Evolutionary conservation across 2,888 invertebrate species (phyloP), one percentile per base, ranked within the genome.

Genomic region (Caenorhabditis sp.): DNA sequence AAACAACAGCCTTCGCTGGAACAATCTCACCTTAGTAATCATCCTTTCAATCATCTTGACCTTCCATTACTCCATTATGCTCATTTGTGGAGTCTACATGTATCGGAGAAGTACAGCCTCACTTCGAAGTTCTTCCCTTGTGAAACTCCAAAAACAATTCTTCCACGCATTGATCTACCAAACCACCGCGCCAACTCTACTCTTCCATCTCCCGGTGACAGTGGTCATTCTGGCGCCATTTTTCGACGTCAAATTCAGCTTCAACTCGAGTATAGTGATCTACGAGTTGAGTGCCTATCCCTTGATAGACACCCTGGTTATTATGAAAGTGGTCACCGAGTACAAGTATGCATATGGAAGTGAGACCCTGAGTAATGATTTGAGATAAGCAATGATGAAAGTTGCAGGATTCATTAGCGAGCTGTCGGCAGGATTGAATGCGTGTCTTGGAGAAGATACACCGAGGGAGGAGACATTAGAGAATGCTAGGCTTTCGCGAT

Each of bases 251-350:
- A 59, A 70, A 24, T 47, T 70, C 58, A 70, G 70, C 22, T 70
- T 44, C 22, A 56, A 59, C 54, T 58, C 70, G 3, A 8, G 59
- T 26, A 14, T 70, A 22, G 41, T 70, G 19, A 3, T 59, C 28
- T 59, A 47, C n/a, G 70, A 56, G 7, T 22, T 70, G n/a, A 59
- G 70, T 19, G 70, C 59, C 28, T 70, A 70, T 31, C 70, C 70
- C 2, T n/a, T 70, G 14, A 26, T 59, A 16, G 70, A 70, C 31
- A 56, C 70, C 1, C n/a, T 58, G 19, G 47, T 70, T 1, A n/a
- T 70, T 6, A 12, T 59, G 19, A 44, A 28, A n/a, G 70, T 59
- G 16, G 59, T 70, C n/a, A 41, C 58, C 5, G 70, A 70, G 70
- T 70, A 70, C 59, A 41, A n/a, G 10, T 24, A 28, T n/a, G 69